Evolutionary conservation across 2,888 invertebrate species (phyloP).

Genomic region (Lasioglossum lativentre): DNA sequence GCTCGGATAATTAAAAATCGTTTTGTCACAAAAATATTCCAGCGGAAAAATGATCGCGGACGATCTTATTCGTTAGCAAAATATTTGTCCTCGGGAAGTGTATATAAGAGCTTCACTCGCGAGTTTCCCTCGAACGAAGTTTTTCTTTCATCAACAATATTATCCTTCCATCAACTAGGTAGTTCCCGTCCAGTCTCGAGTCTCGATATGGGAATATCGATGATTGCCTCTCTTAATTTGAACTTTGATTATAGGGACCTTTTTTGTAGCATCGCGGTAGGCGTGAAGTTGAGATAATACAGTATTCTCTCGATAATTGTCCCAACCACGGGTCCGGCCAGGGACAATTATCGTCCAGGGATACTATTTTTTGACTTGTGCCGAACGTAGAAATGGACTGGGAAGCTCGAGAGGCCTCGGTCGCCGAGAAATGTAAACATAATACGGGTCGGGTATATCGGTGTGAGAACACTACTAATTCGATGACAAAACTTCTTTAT

Average conservation of each 20-base stretch:
- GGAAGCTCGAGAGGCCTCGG: too few relatives aligned
- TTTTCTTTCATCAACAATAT: slow-evolving; percentile 10
- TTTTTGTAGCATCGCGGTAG: not conserved
- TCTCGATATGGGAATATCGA: slow-evolving; percentile 6
- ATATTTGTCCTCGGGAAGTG: not conserved
- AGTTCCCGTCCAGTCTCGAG: not conserved
- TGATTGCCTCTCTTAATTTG: not conserved
- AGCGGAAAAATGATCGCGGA: not conserved
- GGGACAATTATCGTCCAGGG: too few relatives aligned
- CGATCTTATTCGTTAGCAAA: not conserved
- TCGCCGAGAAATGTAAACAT: too few relatives aligned
- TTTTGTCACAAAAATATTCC: not conserved
- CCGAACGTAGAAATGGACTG: too few relatives aligned
- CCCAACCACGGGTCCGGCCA: too few relatives aligned
- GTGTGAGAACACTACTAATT: too few relatives aligned
- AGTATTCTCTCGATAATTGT: too few relatives aligned
- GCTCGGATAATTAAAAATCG: not conserved
- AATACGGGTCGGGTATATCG: too few relatives aligned
- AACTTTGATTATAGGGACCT: not conserved
- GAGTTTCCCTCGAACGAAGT: not conserved
- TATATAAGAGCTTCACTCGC: not conserved
- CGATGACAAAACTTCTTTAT: too few relatives aligned
- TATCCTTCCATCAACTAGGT: not conserved
- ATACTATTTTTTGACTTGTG: too few relatives aligned
- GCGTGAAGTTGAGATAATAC: not conserved